Percentiles rank a stretch among this genome's conserved stretches.
These are phyloP conservation scores for Grapholita molesta DNA, from an alignment of 1,140 invertebrate species.

Conservation along the genomic window DNA sequence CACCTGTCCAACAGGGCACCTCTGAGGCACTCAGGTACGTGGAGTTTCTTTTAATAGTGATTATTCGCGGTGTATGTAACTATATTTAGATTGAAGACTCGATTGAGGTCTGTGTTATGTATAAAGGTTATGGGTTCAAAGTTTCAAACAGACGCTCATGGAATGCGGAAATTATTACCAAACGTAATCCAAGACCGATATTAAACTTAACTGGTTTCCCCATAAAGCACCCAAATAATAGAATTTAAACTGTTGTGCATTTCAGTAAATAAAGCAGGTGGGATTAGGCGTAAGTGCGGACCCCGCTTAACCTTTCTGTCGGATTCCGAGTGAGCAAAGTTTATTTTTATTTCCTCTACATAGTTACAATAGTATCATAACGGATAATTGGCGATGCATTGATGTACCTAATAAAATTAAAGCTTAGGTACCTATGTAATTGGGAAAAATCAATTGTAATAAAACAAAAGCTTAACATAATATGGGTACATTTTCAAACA, in stretches of 20 bases:
- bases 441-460: too few relatives aligned
- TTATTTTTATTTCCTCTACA: neutral
- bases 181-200: neutral
- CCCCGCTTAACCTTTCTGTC: slow-evolving; percentile 1
- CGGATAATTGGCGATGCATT: neutral
- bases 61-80: too few relatives aligned
- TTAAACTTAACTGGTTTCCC: neutral
- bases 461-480: too few relatives aligned
- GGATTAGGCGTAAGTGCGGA: neutral
- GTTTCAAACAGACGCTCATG: neutral
- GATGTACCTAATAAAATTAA: too few relatives aligned
- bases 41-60: too few relatives aligned
- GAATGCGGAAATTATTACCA: neutral
- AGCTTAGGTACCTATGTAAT: too few relatives aligned
- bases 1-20: too few relatives aligned
- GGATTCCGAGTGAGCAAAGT: neutral
- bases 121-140: too few relatives aligned
- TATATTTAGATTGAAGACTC: too few relatives aligned
- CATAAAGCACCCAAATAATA: slow-evolving; percentile 8
- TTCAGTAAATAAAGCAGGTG: slow-evolving; percentile 7
- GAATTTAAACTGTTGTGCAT: neutral
- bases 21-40: too few relatives aligned
- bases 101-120: too few relatives aligned
- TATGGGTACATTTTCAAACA: too few relatives aligned
- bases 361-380: neutral